phyloP scores from a whole-genome alignment of 2,888 invertebrate genomes.

The Eulithis prunata region DNA sequence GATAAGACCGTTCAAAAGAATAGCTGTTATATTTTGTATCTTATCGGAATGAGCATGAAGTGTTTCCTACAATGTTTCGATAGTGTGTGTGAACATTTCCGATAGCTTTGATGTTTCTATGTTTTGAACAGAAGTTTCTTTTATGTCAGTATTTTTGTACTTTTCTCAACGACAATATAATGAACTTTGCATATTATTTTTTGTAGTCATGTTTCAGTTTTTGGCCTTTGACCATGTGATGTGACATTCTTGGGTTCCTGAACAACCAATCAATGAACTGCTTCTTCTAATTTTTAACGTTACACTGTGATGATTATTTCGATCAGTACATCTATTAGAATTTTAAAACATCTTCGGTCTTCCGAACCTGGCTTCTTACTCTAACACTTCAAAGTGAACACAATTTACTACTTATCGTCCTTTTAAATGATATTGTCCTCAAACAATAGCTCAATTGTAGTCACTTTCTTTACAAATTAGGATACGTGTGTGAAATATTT shows the following conservation, averaged over 20 bases:
- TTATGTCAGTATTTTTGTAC: not conserved
- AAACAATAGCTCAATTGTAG: conserved; percentile 40
- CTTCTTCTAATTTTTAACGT: no score
- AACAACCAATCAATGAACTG: no score
- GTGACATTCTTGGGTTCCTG: no score
- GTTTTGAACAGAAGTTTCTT: conserved; percentile 26
- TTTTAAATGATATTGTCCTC: conserved; percentile 37
- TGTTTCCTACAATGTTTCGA: conserved; percentile 41
- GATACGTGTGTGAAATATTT: conserved; percentile 39
- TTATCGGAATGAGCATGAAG: conserved; percentile 54
- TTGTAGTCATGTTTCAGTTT: not conserved
- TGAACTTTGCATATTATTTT: conserved; percentile 1
- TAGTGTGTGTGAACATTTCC: conserved; percentile 39
- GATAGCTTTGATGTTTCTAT: conserved; percentile 27
- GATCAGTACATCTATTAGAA: no score
- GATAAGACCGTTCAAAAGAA: conserved; percentile 70
- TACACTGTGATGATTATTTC: no score
- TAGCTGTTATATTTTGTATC: conserved; percentile 63
- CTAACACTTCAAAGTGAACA: no score
- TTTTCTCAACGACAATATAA: not conserved
- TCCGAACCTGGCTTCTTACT: no score
- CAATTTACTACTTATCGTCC: conserved; percentile 30
- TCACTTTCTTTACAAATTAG: conserved; percentile 42
- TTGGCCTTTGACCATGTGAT: not conserved
- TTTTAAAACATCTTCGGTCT: no score